These are phyloP conservation scores for Moxostoma hubbsi DNA, from an alignment of 2,797 vertebrate species.

Conservation along the genomic window DNA sequence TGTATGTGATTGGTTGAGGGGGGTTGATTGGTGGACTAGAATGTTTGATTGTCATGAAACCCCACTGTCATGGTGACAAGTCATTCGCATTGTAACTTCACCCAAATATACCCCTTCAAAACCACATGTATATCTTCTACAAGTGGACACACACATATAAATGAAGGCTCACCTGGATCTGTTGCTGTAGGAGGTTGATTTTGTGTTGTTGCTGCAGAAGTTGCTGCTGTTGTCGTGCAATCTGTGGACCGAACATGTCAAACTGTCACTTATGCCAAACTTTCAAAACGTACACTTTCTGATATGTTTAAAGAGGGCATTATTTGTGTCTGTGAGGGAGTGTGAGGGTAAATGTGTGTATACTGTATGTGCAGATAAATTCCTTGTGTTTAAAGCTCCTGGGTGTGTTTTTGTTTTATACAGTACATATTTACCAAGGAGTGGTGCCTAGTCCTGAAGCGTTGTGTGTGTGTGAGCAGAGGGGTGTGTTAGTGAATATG, in stretches of 20 bases:
- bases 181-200: constrained; percentile 99
- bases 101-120: constrained; percentile 14
- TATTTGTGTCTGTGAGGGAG: neutral
- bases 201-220: constrained; percentile 99
- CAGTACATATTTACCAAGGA: constrained; percentile 24
- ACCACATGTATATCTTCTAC: constrained; percentile 5
- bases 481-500: constrained; percentile 41
- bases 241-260: constrained; percentile 76
- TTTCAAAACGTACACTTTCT: neutral
- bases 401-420: constrained; percentile 32
- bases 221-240: constrained; percentile 97
- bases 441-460: constrained; percentile 20
- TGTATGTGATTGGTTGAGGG: constrained; percentile 32
- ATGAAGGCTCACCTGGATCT: constrained; percentile 92
- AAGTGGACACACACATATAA: constrained; percentile 6
- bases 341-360: neutral
- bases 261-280: neutral
- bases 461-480: constrained; percentile 3
- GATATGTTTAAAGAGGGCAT: neutral
- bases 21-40: constrained; percentile 44
- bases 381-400: constrained; percentile 21
- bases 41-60: constrained; percentile 62
- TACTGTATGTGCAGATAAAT: neutral
- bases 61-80: constrained; percentile 54
- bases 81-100: constrained; percentile 51